Base-by-base conservation (phyloP, 2,888 invertebrate species). In the Apoda limacodes region DNA sequence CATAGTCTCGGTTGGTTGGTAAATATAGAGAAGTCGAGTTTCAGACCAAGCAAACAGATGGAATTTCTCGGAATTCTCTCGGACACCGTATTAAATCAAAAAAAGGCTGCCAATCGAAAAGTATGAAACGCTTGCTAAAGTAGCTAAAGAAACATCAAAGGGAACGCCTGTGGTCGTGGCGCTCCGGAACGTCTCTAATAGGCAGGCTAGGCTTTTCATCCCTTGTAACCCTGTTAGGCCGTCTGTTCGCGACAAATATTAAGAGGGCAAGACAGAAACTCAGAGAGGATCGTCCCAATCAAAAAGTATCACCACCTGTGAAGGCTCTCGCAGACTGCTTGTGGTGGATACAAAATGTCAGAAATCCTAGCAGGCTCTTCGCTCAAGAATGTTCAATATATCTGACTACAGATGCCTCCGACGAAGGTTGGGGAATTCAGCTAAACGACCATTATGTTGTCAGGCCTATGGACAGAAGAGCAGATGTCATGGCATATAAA, bases 381-480 rank as follows among this genome's bases (percentile, higher is more conserved):
- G 24, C 11, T 7, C 9, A 22, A 28, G 13, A 14, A 27, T 13
- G 35, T 6, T 34, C 32, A 13, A 13, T 21, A n/a, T 40, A 37
- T 19, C 24, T 43, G 13, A 32, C 39, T 2, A 41, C 39, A 13
- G 36, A 41, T 23, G 41, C 34, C 6, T 30, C 39, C n/a, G 37
- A 38, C 23, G 14, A 6, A 19, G 38, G 38, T 1, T 38, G 38
- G 40, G 42, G 42, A 25, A 35, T 40, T 1, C 10, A 30, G 20
- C 21, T 37, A 9, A 35, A 43, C 34, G 25, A 26, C 22, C 22
- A 13, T 12, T 20, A 32, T 7, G 13, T n/a, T 30, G 10, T 20
- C 9, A 12, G 39, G 39, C 5, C 14, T 9, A 13, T 36, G 36
- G 39, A 28, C 9, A 10, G 9, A 7, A 19, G 14, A 7, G n/a